Evolutionary conservation across 2,797 vertebrate genomes (phyloP), one percentile per base, ranked within the genome.

Genomic region (Falco biarmicus): DNA sequence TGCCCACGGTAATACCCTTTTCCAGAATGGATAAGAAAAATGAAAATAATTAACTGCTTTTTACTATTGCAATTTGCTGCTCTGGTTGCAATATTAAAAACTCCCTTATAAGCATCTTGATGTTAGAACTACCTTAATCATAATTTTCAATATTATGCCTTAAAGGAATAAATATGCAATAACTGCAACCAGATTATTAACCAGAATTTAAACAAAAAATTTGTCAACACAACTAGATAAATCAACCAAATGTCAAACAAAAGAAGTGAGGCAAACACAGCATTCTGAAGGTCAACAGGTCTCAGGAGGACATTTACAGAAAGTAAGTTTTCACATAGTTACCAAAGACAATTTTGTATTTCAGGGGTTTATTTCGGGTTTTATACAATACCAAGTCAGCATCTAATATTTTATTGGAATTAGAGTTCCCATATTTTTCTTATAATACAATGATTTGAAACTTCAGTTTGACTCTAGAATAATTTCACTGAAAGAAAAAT

Each of bases 341-440:
- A 39, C 5, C 26, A 53, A 56, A 81, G 7, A 31, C 10, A 29
- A 28, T 75, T 26, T 41, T 51, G 12, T 22, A 2, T 57, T 76
- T 73, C 39, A 54, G 21, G 71, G 17, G 24, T 89, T 50, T 61
- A 7, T 37, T 9, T 37, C 6, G 16, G 18, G 9, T 39, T 87
- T 43, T 21, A 84, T 69, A 47, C 4, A 7, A 8, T 21, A 66
- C 12, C 29, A 61, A 17, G 2, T 19, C 6, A 34, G 3, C 4
- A 18, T 28, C 19, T 53, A 2, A 2, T 20, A 25, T 65, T 82
- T 69, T 34, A 0, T 9, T 56, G 5, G 1, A 29, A 0, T 9
- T 56, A 5, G 1, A 29, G 8, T 48, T 59, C 12, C 6, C 21
- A 43, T 48, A 28, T 24, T 68, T 2, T n/a, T n/a, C 4, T 10